phyloP scores from a whole-genome alignment of 2,797 vertebrate genomes.

The Scyliorhinus canicula region DNA sequence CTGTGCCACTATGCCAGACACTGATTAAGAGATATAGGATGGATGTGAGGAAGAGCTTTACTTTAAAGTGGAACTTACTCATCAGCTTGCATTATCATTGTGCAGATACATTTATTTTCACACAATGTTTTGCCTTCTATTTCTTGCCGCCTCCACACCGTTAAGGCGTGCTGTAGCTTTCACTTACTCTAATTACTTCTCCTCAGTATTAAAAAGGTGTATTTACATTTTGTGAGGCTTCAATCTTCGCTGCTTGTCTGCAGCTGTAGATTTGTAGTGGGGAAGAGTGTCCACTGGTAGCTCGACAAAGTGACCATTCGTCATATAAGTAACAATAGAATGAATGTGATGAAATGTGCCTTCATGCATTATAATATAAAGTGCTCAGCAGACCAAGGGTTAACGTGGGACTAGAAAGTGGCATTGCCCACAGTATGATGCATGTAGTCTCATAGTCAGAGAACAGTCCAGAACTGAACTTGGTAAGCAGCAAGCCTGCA shows the following conservation, averaged over 20 bases:
- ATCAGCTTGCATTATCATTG: too few species aligned
- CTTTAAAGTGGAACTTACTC: too few species aligned
- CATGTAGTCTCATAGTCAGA: too few species aligned
- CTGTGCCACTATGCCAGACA: too few species aligned
- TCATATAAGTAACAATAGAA: background rate
- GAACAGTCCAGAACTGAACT: too few species aligned
- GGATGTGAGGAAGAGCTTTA: too few species aligned
- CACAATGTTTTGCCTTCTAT: background rate
- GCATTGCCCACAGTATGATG: too few species aligned
- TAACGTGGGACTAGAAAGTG: too few species aligned
- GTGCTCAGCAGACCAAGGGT: too few species aligned
- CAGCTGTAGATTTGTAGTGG: background rate
- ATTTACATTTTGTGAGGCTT: background rate
- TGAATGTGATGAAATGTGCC: background rate
- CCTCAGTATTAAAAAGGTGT: background rate
- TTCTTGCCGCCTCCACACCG: background rate
- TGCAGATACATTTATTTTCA: background rate
- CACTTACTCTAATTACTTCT: background rate
- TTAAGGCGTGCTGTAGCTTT: background rate
- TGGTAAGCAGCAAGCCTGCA: too few species aligned
- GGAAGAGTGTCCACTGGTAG: background rate
- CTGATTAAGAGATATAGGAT: too few species aligned
- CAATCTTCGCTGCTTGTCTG: background rate
- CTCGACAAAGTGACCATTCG: background rate
- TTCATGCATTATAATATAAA: too few species aligned